Evolutionary conservation across 2,113 vertebrate species (phyloP).

Genomic region (Centropus bengalensis): DNA sequence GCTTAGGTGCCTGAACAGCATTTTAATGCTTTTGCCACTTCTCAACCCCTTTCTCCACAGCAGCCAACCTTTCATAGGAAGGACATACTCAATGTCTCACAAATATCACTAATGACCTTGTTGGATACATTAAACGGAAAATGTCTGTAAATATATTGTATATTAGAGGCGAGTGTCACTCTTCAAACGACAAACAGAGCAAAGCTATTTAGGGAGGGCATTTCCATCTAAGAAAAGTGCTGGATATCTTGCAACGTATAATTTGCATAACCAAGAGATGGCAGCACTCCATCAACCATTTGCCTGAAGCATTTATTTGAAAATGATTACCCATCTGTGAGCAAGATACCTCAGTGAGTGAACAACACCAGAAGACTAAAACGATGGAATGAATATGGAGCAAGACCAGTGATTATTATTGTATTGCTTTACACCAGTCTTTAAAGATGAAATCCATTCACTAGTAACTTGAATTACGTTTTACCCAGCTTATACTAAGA

Average conservation of each 20-base stretch:
- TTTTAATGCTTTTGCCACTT: not conserved
- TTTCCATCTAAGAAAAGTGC: not conserved
- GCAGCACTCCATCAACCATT: constrained; percentile 67
- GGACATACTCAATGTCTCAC: not conserved
- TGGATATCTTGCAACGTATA: not conserved
- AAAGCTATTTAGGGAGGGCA: not conserved
- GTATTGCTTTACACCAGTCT: constrained; percentile 24
- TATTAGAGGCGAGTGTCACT: not conserved
- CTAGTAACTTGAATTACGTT: not conserved
- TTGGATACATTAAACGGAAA: not conserved
- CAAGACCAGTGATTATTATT: not conserved
- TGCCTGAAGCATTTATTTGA: constrained; percentile 8
- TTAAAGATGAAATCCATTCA: constrained; percentile 35
- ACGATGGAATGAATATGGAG: not conserved
- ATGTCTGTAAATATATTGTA: not conserved
- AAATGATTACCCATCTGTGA: not conserved
- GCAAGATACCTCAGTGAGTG: not conserved
- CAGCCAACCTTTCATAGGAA: not conserved
- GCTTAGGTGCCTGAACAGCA: not conserved
- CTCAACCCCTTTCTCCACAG: not conserved
- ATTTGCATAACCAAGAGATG: constrained; percentile 76
- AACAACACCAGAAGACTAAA: constrained; percentile 9
- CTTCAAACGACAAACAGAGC: not conserved
- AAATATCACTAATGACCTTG: not conserved
- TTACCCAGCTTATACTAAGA: not conserved